phyloP scores from a whole-genome alignment of 2,797 vertebrate species.

The Austrolebias charrua region DNA sequence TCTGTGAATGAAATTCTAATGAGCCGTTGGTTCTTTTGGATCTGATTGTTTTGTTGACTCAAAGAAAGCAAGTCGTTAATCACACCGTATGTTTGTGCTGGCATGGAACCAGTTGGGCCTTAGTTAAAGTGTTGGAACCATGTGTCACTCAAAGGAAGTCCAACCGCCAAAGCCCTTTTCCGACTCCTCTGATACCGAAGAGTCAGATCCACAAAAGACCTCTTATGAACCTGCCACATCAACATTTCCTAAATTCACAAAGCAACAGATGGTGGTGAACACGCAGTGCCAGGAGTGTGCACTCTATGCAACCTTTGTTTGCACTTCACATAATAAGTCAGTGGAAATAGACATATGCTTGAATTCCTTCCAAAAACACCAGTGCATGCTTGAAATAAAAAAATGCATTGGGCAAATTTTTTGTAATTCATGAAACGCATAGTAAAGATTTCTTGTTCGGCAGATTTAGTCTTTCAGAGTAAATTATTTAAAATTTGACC shows the following conservation, averaged over 20 bases:
- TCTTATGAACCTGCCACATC: slow-evolving; percentile 50
- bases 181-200: slow-evolving; percentile 34
- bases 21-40: slow-evolving; percentile 34
- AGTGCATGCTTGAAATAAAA: slow-evolving; percentile 6
- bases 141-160: slow-evolving; percentile 41
- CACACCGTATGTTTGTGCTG: slow-evolving; percentile 56
- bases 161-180: slow-evolving; percentile 24
- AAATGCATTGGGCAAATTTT: neutral
- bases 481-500: neutral
- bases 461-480: too few relatives aligned
- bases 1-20: slow-evolving; percentile 33
- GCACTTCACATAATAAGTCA: slow-evolving; percentile 55
- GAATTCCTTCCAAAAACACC: slow-evolving; percentile 29
- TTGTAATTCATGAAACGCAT: slow-evolving; percentile 1
- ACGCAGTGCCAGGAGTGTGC: slow-evolving; percentile 43
- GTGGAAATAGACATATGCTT: slow-evolving; percentile 46
- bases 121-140: slow-evolving; percentile 31
- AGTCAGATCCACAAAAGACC: slow-evolving; percentile 46
- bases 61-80: slow-evolving; percentile 51
- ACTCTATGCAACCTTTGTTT: slow-evolving; percentile 51
- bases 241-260: slow-evolving; percentile 43
- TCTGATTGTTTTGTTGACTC: slow-evolving; percentile 47
- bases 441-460: neutral
- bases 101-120: slow-evolving; percentile 28
- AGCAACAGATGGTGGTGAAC: slow-evolving; percentile 59